Evolutionary conservation across 64 coral and sea anemone species (phyloP), one percentile per base, ranked within the genome.

Genomic region (Cladopsammia gracilis): DNA sequence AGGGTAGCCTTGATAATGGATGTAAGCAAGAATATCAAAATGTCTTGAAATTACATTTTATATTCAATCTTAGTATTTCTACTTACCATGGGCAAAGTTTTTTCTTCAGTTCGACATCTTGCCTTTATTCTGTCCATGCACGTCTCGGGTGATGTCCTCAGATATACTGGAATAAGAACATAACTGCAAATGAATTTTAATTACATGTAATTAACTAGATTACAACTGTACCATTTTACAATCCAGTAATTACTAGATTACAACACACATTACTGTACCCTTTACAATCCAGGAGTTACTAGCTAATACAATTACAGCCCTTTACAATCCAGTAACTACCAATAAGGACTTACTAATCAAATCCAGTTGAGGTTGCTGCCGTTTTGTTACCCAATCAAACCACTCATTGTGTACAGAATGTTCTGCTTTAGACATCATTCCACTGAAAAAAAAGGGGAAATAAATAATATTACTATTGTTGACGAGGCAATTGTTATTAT

Each of bases 371-470:
- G 98, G 98, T 74, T 93, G 80, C 44, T 99, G 91, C 73, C 84
- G 68, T 45, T 82, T 80, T 69, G 92, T 94, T n/a, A 99, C 91
- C 94, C 98, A 96, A 42, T 96, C 61, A 86, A 99, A 99, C 98
- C 98, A 99, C 56, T 96, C 73, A 60, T 93, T 72, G 52, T 99
- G 95, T 15, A 94, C 95, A 54, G 91, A 77, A 56, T 99, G 88
- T 43, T 99, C 98, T 48, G 88, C 65, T 11, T 61, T 64, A 4
- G 83, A 78, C 98, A 99, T 99, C 56, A 94, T 43, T 10, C 98
- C 98, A 92, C 98, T 99, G 48, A 25, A 59, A 46, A 85, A 7
- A 95, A 20, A 16, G 61, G 56, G 82, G 47, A 45, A 4, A 85
- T 82, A 19, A 23, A 3, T 24, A 73, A 6, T 13, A 3, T 22